phyloP scores from a whole-genome alignment of 2,797 vertebrate species.

The Smutsia gigantea region DNA sequence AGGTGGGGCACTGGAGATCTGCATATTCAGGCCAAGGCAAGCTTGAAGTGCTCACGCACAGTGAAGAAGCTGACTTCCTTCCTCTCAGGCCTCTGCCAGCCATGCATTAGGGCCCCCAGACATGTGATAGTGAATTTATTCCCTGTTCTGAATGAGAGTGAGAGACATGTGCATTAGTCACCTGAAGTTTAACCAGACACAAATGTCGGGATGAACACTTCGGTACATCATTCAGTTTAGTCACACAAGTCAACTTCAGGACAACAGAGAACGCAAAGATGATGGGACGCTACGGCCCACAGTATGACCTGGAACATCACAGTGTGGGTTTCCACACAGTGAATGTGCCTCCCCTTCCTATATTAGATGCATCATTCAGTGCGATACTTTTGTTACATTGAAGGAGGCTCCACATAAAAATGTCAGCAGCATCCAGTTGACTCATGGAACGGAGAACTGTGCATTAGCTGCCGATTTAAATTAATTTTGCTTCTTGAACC shows the following conservation, averaged over 20 bases:
- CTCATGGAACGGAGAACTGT: conserved; percentile 44
- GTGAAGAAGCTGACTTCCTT: not conserved
- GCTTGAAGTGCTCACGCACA: accelerated
- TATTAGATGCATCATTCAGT: not conserved
- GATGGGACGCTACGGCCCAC: accelerated
- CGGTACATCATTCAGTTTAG: not conserved
- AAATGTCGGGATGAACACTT: not conserved
- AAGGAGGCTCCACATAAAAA: conserved; percentile 40
- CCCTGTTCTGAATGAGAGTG: not conserved
- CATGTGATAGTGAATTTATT: not conserved
- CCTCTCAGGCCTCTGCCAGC: not conserved
- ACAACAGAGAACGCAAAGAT: not conserved
- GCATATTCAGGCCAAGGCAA: not conserved
- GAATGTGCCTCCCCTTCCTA: not conserved
- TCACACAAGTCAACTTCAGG: not conserved
- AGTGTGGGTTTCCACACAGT: not conserved
- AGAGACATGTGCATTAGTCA: not conserved
- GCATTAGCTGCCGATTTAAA: conserved; percentile 77
- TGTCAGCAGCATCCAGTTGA: conserved; percentile 54
- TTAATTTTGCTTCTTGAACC: conserved; percentile 80
- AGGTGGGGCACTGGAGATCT: not conserved
- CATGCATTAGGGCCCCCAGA: not conserved
- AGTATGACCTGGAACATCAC: not conserved
- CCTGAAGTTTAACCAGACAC: not conserved
- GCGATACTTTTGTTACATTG: not conserved